Evolutionary conservation across 1,140 invertebrate species (phyloP).

Genomic region (Lepidurus packardi): DNA sequence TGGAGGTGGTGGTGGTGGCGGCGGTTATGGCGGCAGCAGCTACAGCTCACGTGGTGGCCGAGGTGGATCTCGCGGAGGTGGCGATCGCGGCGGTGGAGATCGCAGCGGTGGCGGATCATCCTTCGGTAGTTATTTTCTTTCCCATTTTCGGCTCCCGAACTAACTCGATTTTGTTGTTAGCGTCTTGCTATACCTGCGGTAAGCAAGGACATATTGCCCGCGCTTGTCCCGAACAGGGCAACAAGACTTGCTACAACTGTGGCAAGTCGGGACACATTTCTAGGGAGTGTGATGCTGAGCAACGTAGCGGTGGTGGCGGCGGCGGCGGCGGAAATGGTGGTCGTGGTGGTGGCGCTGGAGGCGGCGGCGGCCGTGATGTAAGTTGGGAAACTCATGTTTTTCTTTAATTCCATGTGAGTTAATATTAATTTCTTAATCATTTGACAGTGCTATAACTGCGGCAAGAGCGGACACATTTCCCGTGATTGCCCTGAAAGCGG

Average conservation of each 20-base stretch:
- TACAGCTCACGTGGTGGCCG: slow-evolving; percentile 26
- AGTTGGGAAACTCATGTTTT: neutral
- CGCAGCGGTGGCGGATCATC: slow-evolving; percentile 22
- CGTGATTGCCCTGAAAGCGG: slow-evolving; percentile 51
- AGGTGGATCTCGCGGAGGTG: slow-evolving; percentile 25
- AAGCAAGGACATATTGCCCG: slow-evolving; percentile 80
- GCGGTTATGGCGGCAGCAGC: slow-evolving; percentile 24
- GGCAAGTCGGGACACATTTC: slow-evolving; percentile 83
- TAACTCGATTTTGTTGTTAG: slow-evolving; percentile 37
- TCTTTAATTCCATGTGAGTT: neutral
- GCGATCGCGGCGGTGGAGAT: slow-evolving; percentile 27
- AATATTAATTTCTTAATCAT: neutral
- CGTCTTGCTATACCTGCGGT: slow-evolving; percentile 83
- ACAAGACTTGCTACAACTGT: slow-evolving; percentile 79
- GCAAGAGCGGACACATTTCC: slow-evolving; percentile 58
- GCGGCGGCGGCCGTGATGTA: slow-evolving; percentile 27
- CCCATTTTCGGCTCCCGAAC: slow-evolving; percentile 24
- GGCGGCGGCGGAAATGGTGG: slow-evolving; percentile 26
- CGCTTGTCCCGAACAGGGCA: slow-evolving; percentile 67
- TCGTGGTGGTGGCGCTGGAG: slow-evolving; percentile 31
- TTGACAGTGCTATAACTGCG: slow-evolving; percentile 56
- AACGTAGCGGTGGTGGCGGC: slow-evolving; percentile 36
- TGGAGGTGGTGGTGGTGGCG: slow-evolving; percentile 68
- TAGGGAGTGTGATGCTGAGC: slow-evolving; percentile 63
- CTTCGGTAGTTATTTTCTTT: neutral